A percentile compares a stretch with the other conserved stretches of the same genome.
phyloP scores from a whole-genome alignment of 2,888 invertebrate species.

The Microchrysa polita region DNA sequence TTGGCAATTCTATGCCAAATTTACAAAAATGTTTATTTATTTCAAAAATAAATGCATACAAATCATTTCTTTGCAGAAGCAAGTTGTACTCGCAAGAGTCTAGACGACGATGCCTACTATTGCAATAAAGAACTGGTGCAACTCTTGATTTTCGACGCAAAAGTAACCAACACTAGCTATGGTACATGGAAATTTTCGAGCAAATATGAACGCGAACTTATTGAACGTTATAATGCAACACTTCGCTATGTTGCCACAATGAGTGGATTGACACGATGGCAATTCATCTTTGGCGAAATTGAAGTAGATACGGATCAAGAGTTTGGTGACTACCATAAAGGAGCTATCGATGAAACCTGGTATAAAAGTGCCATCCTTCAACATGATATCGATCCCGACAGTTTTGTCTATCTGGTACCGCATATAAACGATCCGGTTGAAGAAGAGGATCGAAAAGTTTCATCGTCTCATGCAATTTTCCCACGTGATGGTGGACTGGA shows the following conservation, averaged over 20 bases:
- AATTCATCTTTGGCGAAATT: constrained; percentile 74
- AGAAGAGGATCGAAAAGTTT: constrained; percentile 73
- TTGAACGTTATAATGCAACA: constrained; percentile 75
- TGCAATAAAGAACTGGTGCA: constrained; percentile 87
- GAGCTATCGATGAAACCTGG: constrained; percentile 89
- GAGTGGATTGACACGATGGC: constrained; percentile 90
- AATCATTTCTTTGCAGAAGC: constrained; percentile 65
- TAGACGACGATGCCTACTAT: constrained; percentile 78
- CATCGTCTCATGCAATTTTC: constrained; percentile 85
- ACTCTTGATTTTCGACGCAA: constrained; percentile 87
- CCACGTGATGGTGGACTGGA: constrained; percentile 78
- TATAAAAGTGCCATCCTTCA: constrained; percentile 90
- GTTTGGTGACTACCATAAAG: constrained; percentile 79
- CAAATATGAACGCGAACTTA: constrained; percentile 67
- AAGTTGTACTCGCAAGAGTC: constrained; percentile 72
- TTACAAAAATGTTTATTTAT: no score
- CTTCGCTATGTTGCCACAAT: constrained; percentile 87
- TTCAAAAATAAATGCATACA: no score
- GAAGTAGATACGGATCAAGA: constrained; percentile 67
- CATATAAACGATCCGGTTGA: constrained; percentile 66
- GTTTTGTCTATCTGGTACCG: constrained; percentile 81
- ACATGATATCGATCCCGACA: constrained; percentile 78
- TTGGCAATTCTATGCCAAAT: no score
- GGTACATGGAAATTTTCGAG: constrained; percentile 67
- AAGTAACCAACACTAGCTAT: constrained; percentile 71